Percentiles rank a stretch among this genome's conserved stretches.
Evolutionary conservation across 2,888 invertebrate genomes (phyloP).

Genomic region (Stomorhina lunata): DNA sequence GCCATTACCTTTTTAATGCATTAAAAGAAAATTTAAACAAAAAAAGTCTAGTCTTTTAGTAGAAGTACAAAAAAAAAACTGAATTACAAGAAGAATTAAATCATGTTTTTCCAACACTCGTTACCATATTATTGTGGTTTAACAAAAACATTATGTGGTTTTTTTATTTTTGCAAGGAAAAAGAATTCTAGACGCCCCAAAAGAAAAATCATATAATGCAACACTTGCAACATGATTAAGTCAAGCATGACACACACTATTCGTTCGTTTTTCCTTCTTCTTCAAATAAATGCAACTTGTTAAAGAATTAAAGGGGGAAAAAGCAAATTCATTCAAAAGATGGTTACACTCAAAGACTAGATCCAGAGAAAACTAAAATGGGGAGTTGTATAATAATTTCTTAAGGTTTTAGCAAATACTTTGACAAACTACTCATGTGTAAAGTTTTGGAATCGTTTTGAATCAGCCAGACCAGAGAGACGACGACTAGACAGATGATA

Average conservation of each 20-base stretch:
- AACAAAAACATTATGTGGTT: slow-evolving; percentile 8
- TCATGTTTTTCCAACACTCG: not conserved
- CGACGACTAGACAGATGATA: not conserved
- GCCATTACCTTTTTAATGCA: too few relatives aligned
- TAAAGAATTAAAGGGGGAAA: not conserved
- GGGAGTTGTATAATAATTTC: not conserved
- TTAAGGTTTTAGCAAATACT: not conserved
- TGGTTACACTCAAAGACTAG: not conserved
- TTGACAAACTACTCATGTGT: slow-evolving; percentile 31
- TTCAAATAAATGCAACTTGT: too few relatives aligned
- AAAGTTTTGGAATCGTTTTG: too few relatives aligned
- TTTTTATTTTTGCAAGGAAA: too few relatives aligned
- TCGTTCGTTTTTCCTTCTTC: too few relatives aligned
- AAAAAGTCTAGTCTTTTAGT: too few relatives aligned
- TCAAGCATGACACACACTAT: slow-evolving; percentile 23
- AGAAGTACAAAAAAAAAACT: too few relatives aligned
- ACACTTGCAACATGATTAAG: slow-evolving; percentile 22
- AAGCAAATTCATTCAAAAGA: not conserved
- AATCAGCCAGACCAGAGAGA: not conserved
- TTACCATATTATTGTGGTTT: not conserved
- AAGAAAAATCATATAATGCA: not conserved
- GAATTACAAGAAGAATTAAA: not conserved
- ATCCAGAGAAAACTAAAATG: not conserved
- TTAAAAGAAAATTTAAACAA: too few relatives aligned
- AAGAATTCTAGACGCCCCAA: not conserved